phyloP scores from a whole-genome alignment of 2,113 vertebrate genomes.

The Cyphomyrus plagiostoma region DNA sequence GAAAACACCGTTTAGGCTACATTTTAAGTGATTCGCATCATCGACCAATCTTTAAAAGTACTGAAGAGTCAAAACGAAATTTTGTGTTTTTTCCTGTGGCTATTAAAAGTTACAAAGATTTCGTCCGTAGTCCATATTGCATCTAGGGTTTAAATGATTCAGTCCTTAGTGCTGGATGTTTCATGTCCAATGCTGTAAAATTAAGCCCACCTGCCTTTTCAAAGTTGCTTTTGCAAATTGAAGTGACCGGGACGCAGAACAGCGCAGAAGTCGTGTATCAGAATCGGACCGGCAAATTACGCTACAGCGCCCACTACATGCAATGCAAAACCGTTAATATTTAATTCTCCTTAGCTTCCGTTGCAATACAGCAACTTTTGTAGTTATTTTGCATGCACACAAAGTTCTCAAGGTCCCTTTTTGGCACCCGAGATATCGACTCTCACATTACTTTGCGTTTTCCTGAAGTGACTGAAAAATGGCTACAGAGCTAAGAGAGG shows the following conservation, averaged over 20 bases:
- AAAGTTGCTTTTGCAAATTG: constrained; percentile 34
- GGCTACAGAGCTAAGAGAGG: constrained; percentile 11
- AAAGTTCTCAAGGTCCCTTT: constrained; percentile 10
- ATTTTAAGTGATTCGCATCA: background rate
- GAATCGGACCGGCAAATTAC: constrained; percentile 38
- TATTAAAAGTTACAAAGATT: background rate
- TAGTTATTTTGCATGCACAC: constrained; percentile 22
- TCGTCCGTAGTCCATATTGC: background rate
- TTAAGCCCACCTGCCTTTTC: constrained; percentile 36
- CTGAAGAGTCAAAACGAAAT: background rate
- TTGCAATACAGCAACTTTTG: constrained; percentile 40
- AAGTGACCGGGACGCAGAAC: constrained; percentile 32
- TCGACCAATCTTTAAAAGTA: background rate
- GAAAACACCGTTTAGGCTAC: background rate
- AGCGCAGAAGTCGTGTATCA: constrained; percentile 27
- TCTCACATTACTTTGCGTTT: background rate
- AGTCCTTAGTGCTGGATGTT: constrained; percentile 30
- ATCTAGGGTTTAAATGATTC: constrained; percentile 29
- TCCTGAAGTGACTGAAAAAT: background rate
- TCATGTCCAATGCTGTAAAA: constrained; percentile 30
- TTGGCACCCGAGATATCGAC: background rate
- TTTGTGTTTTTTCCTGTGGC: background rate
- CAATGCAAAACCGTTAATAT: constrained; percentile 33
- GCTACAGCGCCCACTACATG: constrained; percentile 76
- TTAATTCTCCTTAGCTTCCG: constrained; percentile 48